These are phyloP conservation scores for Dermochelys coriacea DNA, from an alignment of 2,797 vertebrate genomes.

Conservation along the genomic window DNA sequence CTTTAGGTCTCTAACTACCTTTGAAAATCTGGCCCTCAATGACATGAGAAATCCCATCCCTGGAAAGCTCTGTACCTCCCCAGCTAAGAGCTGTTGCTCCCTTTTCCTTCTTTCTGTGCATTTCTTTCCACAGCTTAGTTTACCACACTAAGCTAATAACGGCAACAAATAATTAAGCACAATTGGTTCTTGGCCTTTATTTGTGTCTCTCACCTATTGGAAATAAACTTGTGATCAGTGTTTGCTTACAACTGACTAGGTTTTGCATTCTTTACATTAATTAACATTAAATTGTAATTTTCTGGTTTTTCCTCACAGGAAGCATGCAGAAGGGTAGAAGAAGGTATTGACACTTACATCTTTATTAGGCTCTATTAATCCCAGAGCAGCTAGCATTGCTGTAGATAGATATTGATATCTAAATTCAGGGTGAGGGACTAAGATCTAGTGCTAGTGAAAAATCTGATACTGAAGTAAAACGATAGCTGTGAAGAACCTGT, in stretches of 20 bases:
- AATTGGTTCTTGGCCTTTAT: background rate
- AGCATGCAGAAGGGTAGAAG: background rate
- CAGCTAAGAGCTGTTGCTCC: background rate
- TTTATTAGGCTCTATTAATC: background rate
- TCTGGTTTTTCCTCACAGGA: background rate
- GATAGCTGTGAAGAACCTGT: fast-evolving
- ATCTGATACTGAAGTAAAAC: fast-evolving
- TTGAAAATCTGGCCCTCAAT: background rate
- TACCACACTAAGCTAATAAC: background rate
- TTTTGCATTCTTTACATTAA: background rate
- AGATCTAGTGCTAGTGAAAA: background rate
- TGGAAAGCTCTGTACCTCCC: background rate
- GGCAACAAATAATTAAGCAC: background rate
- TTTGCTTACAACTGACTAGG: background rate
- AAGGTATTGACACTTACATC: background rate
- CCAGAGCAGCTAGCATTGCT: background rate
- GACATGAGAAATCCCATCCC: background rate
- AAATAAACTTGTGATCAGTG: conserved; percentile 22
- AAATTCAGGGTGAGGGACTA: background rate
- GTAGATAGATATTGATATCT: background rate
- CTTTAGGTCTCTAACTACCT: background rate
- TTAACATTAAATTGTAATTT: background rate
- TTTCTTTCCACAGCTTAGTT: conserved; percentile 1
- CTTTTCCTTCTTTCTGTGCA: background rate
- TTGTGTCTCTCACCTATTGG: background rate